These are phyloP conservation scores for Chamaea fasciata DNA, from an alignment of 2,113 vertebrate species.

Conservation along the genomic window DNA sequence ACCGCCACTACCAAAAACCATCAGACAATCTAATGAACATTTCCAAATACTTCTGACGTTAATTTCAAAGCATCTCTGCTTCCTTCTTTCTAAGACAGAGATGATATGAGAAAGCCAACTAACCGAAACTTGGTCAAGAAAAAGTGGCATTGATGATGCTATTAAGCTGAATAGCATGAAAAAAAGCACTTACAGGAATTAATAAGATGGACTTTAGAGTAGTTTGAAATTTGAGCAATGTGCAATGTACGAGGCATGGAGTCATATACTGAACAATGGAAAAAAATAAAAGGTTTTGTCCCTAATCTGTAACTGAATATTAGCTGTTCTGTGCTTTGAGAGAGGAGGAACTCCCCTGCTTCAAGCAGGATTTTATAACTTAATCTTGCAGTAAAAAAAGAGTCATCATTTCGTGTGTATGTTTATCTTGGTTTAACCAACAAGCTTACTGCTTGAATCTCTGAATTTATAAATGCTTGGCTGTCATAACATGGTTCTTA, in stretches of 20 bases:
- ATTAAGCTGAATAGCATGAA: not conserved
- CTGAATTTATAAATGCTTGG: not conserved
- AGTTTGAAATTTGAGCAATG: not conserved
- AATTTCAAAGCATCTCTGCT: not conserved
- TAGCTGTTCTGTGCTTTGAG: not conserved
- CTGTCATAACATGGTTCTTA: not conserved
- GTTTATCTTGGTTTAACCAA: not conserved
- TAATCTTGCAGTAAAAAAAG: not conserved
- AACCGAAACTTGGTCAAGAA: not conserved
- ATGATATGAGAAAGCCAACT: not conserved
- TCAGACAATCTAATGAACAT: not conserved
- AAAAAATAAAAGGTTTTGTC: not conserved
- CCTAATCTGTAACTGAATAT: not conserved
- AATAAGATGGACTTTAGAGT: not conserved
- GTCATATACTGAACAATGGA: not conserved
- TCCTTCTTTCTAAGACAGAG: not conserved
- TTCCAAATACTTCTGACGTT: not conserved
- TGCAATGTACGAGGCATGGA: not conserved
- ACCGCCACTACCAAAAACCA: not conserved
- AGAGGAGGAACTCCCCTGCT: not conserved
- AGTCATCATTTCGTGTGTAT: fast-evolving
- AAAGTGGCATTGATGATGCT: not conserved
- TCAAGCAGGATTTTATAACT: not conserved
- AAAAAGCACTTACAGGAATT: not conserved
- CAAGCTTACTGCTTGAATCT: not conserved